Evolutionary conservation across 2,113 vertebrate genomes (phyloP), one percentile per base, ranked within the genome.

Genomic region (Anhinga anhinga): DNA sequence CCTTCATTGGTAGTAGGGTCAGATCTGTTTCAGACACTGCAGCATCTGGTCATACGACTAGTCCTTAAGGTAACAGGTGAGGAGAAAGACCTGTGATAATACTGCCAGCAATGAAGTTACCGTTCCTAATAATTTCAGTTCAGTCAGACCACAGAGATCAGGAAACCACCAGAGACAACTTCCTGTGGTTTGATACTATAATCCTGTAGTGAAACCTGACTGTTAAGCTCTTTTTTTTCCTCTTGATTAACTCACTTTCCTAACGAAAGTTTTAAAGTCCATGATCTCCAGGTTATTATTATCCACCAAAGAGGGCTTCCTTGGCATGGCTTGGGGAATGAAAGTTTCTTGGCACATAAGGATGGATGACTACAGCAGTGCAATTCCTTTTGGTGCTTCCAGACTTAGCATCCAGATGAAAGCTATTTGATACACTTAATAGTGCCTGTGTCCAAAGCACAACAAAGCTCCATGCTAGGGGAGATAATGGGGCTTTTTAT

Each of bases 121-220:
- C 78, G 67, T 70, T 82, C 14, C 13, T 77, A 47, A 36, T 49
- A 59, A 19, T 62, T 95, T 79, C 40, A 84, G 56, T 91, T 96
- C 87, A 79, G 56, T 79, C 82, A 88, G 63, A 62, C 53, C 95
- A 88, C 92, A 88, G 97, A 78, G 89, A 63, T 78, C 78, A 95
- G 84, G 82, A 95, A 97, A 95, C 49, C 89, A 52, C 80, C 53
- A 82, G 85, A 85, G 94, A 69, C 83, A 83, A 29, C 71, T 92
- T 95, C 91, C 95, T 93, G 95, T 79, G 92, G 72, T 86, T 69
- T 87, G 86, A 81, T 95, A 56, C 93, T 18, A 5, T 23, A 53
- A 50, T 40, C 74, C 82, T 93, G 93, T 14, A 78, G 90, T 59
- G 94, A 84, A 92, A 72, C 36, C 18, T 36, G n/a, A 80, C 94